A percentile compares a stretch with the other conserved stretches of the same genome.
Conservation (phyloP, 2,113 vertebrate species). For the Chaetorhynchus papuensis region DNA sequence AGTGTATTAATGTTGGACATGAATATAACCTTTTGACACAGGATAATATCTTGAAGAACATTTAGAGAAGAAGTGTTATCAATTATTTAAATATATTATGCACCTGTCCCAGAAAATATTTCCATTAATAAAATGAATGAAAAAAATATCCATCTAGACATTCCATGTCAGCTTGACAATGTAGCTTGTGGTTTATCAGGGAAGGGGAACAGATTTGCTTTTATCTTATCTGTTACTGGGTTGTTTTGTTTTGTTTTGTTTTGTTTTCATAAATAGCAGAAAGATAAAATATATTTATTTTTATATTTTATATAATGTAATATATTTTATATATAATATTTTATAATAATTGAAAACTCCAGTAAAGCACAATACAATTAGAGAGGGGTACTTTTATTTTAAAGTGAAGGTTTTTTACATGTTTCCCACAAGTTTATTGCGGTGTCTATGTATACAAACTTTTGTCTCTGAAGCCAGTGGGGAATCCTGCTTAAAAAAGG, state of each 20-base stretch:
- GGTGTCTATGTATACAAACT: not conserved
- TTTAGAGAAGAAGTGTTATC: not conserved
- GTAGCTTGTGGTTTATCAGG: not conserved
- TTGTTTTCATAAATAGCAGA: not conserved
- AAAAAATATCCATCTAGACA: not conserved
- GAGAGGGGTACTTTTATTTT: not conserved
- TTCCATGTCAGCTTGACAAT: rapidly evolving
- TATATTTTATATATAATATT: not conserved
- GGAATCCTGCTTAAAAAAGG: not conserved
- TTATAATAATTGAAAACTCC: not conserved
- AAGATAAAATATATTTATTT: not conserved
- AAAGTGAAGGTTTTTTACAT: not conserved
- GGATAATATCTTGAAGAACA: not conserved
- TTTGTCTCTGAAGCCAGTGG: not conserved
- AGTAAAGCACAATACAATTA: not conserved
- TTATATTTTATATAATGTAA: not conserved
- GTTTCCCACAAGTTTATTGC: not conserved
- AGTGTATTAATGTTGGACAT: not conserved
- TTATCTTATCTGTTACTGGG: not conserved
- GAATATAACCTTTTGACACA: not conserved
- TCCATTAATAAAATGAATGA: not conserved
- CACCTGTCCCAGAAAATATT: not conserved
- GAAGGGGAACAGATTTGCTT: not conserved
- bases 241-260: not conserved
- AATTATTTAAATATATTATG: not conserved